Conservation (phyloP, 2,113 vertebrate species). For the Lutjanus erythropterus region DNA sequence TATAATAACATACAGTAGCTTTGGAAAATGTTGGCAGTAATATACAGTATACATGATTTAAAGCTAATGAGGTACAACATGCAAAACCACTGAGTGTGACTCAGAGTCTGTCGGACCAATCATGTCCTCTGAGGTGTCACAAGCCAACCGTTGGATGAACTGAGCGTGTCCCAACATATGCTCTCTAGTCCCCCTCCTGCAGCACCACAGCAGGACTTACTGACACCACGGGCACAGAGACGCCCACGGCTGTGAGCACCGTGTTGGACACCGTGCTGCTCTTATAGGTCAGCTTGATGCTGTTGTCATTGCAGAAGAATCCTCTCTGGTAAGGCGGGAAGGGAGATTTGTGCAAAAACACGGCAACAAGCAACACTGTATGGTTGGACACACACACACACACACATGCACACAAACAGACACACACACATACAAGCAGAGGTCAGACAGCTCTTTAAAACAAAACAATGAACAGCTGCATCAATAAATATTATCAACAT, state of each 20-base stretch:
- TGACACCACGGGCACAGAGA: conserved; percentile 81
- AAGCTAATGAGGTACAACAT: conserved; percentile 33
- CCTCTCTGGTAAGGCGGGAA: conserved; percentile 79
- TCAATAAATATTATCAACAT: not conserved
- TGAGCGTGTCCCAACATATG: conserved; percentile 22
- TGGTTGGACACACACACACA: conserved; percentile 65
- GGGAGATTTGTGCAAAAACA: conserved; percentile 79
- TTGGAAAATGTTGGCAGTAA: conserved; percentile 40
- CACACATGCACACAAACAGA: too few species aligned
- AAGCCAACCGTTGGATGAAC: conserved; percentile 37
- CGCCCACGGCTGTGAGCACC: conserved; percentile 79
- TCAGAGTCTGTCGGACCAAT: conserved; percentile 30
- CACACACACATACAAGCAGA: conserved; percentile 52
- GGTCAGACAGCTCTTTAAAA: conserved; percentile 39
- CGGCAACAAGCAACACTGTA: conserved; percentile 76
- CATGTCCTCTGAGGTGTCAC: conserved; percentile 15
- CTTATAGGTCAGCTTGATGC: conserved; percentile 77
- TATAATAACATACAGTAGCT: not conserved
- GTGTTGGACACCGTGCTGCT: conserved; percentile 81
- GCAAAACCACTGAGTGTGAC: conserved; percentile 9
- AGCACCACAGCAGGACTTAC: conserved; percentile 83
- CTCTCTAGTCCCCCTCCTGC: conserved; percentile 48
- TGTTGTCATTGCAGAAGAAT: conserved; percentile 79
- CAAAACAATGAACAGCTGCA: not conserved
- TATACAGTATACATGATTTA: conserved; percentile 17